Evolutionary conservation across 2,797 vertebrate species (phyloP).

Genomic region (Ctenosaura bakeri): DNA sequence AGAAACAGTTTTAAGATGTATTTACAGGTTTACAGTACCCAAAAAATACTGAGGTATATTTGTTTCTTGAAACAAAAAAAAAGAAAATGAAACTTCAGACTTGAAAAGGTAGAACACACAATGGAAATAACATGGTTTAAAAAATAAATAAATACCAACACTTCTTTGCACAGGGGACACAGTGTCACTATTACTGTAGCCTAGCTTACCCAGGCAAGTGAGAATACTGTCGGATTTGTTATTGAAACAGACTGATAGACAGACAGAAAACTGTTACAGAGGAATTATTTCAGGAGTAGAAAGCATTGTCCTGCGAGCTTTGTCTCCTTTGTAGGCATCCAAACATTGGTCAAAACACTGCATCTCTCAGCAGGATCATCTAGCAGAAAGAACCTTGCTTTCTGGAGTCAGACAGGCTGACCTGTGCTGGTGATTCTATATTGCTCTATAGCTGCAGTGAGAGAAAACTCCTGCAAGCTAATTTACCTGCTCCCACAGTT

Average conservation of each 20-base stretch:
- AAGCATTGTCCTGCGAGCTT: slow-evolving; percentile 73
- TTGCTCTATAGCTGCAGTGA: slow-evolving; percentile 24
- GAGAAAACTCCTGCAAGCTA: neutral
- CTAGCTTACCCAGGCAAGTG: slow-evolving; percentile 74
- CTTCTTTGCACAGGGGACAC: slow-evolving; percentile 65
- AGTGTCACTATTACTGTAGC: slow-evolving; percentile 67
- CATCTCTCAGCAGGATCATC: slow-evolving; percentile 54
- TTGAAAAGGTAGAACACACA: slow-evolving; percentile 72
- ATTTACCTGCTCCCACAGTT: slow-evolving; percentile 57
- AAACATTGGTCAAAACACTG: slow-evolving; percentile 65
- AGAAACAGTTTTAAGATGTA: slow-evolving; percentile 84
- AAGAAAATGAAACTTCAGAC: slow-evolving; percentile 77
- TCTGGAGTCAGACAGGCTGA: slow-evolving; percentile 43
- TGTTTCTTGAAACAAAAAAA: slow-evolving; percentile 74
- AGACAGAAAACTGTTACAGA: slow-evolving; percentile 59
- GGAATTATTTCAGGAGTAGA: slow-evolving; percentile 63
- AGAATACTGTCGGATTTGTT: slow-evolving; percentile 82
- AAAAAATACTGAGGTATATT: slow-evolving; percentile 94
- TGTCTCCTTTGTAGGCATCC: slow-evolving; percentile 70
- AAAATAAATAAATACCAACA: slow-evolving; percentile 83
- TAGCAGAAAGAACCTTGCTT: slow-evolving; percentile 41
- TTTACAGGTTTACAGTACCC: slow-evolving; percentile 83
- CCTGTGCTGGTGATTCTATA: neutral
- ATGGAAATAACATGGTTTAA: slow-evolving; percentile 71
- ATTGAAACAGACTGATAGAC: slow-evolving; percentile 73